Evolutionary conservation across 1,140 invertebrate genomes (phyloP).

Genomic region (Amphibalanus amphitrite): DNA sequence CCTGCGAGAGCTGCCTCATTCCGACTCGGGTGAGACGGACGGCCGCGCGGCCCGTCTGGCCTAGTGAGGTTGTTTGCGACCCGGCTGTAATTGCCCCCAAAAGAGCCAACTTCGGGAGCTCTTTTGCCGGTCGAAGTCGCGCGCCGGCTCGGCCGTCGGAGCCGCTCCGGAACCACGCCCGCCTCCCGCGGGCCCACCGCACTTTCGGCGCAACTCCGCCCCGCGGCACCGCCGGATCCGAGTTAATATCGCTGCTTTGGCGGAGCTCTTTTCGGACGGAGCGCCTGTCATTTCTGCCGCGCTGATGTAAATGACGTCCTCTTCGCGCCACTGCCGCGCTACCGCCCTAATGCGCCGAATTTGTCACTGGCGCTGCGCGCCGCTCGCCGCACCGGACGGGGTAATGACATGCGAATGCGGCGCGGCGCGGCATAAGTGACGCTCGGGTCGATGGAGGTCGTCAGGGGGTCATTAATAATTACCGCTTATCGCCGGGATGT

Average conservation of each 20-base stretch:
- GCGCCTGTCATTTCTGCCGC: no score
- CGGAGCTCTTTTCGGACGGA: no score
- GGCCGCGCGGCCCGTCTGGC: no score
- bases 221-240: no score
- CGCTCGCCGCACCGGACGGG: neutral
- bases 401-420: neutral
- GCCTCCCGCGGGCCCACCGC: no score
- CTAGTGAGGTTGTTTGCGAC: neutral
- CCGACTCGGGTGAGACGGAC: no score
- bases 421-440: neutral
- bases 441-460: neutral
- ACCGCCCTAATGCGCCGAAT: neutral
- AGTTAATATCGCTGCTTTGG: no score
- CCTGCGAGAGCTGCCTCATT: no score
- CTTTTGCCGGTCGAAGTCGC: neutral
- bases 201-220: neutral
- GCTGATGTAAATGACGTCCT: neutral
- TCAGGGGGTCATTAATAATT: neutral
- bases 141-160: no score
- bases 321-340: neutral
- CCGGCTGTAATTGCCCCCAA: neutral
- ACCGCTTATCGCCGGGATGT: neutral
- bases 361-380: neutral
- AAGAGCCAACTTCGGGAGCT: neutral
- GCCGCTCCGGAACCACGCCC: no score